Percentiles rank a stretch among this genome's conserved stretches.
phyloP scores from a whole-genome alignment of 2,797 vertebrate species.

The Fundulus diaphanus region DNA sequence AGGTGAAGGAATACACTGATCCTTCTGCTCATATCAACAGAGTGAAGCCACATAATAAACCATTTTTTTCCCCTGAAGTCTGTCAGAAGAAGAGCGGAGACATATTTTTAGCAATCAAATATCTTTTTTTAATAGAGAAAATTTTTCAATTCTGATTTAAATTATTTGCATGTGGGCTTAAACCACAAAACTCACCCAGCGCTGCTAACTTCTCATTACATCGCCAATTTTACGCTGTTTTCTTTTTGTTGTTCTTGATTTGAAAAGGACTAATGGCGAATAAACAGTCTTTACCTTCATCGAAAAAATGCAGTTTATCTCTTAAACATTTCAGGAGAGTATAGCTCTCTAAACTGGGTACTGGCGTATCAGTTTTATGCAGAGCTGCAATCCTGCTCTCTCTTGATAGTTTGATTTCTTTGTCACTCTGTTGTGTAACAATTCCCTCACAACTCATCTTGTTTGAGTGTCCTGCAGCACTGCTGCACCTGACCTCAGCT shows the following conservation, averaged over 20 bases:
- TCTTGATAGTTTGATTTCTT: not conserved
- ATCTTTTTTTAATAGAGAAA: not conserved
- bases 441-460: constrained; percentile 38
- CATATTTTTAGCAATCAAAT: not conserved
- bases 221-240: not conserved
- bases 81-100: not conserved
- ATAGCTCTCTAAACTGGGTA: constrained; percentile 1
- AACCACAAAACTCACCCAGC: not conserved
- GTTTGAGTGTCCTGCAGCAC: constrained; percentile 40
- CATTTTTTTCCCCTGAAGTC: not conserved
- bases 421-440: constrained; percentile 41
- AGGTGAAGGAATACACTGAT: not conserved
- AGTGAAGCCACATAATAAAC: not conserved
- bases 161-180: not conserved
- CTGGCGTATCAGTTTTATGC: not conserved
- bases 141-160: not conserved
- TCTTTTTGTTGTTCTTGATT: not conserved
- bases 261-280: not conserved
- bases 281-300: not conserved
- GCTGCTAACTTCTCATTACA: not conserved
- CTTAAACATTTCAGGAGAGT: constrained; percentile 38
- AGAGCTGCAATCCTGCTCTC: not conserved
- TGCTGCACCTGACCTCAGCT: constrained; percentile 59
- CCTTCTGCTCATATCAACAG: not conserved
- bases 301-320: not conserved